A percentile compares a stretch with the other conserved stretches of the same genome.
These are phyloP conservation scores for Diarsia brunnea DNA, from an alignment of 2,888 invertebrate genomes.

Conservation along the genomic window DNA sequence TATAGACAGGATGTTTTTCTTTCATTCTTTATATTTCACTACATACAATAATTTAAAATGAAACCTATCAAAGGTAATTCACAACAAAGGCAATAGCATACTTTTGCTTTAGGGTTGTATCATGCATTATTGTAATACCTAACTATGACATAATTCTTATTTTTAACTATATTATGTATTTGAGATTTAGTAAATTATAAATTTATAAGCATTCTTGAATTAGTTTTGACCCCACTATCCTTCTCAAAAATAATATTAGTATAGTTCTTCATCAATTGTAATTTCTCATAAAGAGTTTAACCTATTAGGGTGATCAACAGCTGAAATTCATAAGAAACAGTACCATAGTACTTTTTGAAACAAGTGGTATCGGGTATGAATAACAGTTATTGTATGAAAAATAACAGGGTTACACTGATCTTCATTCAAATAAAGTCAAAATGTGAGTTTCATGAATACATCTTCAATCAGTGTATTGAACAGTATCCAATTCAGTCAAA, in stretches of 20 bases:
- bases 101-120: background rate
- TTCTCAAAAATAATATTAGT: background rate
- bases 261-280: constrained; percentile 7
- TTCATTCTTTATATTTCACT: background rate
- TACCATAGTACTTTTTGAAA: background rate
- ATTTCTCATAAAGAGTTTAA: background rate
- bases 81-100: background rate
- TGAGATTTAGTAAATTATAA: background rate
- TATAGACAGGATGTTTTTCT: background rate
- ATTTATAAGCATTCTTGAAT: background rate
- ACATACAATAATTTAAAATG: background rate
- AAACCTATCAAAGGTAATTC: background rate
- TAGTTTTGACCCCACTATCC: background rate
- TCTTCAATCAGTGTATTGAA: background rate
- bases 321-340: background rate
- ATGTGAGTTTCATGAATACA: background rate
- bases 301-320: background rate
- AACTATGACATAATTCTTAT: background rate
- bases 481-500: background rate
- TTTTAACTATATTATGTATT: background rate
- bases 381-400: background rate
- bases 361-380: background rate
- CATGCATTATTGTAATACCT: background rate
- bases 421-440: background rate
- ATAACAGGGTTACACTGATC: background rate